These are phyloP conservation scores for Epistrophe eligans DNA, from an alignment of 2,888 invertebrate species.

Conservation along the genomic window DNA sequence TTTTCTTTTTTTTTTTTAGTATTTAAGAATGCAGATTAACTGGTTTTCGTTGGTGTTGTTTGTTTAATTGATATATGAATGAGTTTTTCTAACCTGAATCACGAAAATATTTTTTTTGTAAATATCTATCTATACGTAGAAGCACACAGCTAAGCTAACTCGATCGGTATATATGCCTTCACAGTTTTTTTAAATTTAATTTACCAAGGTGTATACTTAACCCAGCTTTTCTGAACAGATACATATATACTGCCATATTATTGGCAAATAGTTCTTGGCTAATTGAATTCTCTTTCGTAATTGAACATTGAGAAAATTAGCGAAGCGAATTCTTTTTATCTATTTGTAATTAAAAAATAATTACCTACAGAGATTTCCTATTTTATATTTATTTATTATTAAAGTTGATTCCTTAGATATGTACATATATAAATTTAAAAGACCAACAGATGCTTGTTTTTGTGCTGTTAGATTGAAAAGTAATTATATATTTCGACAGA, in stretches of 20 bases:
- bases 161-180: not conserved
- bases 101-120: constrained; percentile 28
- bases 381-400: constrained; percentile 5
- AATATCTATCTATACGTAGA: not conserved
- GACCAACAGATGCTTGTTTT: not conserved
- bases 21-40: constrained; percentile 72
- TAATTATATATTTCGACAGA: constrained; percentile 9
- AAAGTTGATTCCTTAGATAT: not conserved
- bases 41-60: constrained; percentile 58
- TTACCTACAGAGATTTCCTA: constrained; percentile 43
- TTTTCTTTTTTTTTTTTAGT: constrained; percentile 35
- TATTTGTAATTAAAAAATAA: constrained; percentile 38
- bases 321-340: constrained; percentile 55
- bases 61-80: constrained; percentile 61
- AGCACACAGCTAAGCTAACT: not conserved
- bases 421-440: not conserved
- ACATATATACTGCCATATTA: not conserved
- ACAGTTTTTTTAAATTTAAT: constrained; percentile 12
- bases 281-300: constrained; percentile 64
- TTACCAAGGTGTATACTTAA: constrained; percentile 30
- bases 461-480: not conserved
- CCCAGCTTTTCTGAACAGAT: constrained; percentile 20
- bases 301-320: constrained; percentile 53
- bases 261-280: constrained; percentile 58
- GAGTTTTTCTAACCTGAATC: constrained; percentile 66